These are phyloP conservation scores for Actias luna DNA, from an alignment of 2,888 invertebrate species.

Conservation along the genomic window DNA sequence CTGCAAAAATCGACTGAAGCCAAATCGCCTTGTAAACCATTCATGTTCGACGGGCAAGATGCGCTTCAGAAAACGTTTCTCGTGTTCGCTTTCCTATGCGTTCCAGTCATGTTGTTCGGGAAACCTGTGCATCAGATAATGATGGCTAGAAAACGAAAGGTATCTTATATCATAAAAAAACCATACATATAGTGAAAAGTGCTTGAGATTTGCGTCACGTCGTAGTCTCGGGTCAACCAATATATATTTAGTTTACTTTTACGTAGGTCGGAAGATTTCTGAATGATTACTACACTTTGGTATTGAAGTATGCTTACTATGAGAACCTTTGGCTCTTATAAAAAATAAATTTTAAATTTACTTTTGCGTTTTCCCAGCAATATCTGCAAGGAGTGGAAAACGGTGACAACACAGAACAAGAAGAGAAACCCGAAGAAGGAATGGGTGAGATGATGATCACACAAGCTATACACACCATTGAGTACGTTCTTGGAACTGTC, in stretches of 20 bases:
- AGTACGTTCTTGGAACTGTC: constrained; percentile 94
- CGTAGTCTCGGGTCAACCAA: too few relatives aligned
- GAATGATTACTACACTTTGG: too few relatives aligned
- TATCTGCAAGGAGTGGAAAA: constrained; percentile 64
- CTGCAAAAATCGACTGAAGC: constrained; percentile 76
- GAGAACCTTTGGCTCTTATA: too few relatives aligned
- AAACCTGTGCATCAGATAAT: constrained; percentile 86
- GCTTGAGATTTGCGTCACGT: too few relatives aligned
- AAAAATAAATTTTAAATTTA: not conserved
- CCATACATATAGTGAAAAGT: too few relatives aligned
- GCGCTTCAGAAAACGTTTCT: constrained; percentile 84
- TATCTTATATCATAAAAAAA: constrained; percentile 30
- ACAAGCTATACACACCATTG: constrained; percentile 94
- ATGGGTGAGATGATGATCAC: constrained; percentile 90
- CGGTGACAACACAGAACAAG: constrained; percentile 48
- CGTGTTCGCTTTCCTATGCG: constrained; percentile 84
- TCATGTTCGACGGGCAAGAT: constrained; percentile 83
- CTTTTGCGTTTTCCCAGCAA: constrained; percentile 35
- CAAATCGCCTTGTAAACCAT: constrained; percentile 72
- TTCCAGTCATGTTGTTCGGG: constrained; percentile 89
- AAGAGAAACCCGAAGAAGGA: constrained; percentile 65
- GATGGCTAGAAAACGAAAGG: constrained; percentile 66
- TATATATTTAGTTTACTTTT: too few relatives aligned
- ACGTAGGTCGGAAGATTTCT: too few relatives aligned
- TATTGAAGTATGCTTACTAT: too few relatives aligned